A percentile compares a stretch with the other conserved stretches of the same genome.
Conservation (phyloP, 2,888 invertebrate genomes). For the Colostygia pectinataria region DNA sequence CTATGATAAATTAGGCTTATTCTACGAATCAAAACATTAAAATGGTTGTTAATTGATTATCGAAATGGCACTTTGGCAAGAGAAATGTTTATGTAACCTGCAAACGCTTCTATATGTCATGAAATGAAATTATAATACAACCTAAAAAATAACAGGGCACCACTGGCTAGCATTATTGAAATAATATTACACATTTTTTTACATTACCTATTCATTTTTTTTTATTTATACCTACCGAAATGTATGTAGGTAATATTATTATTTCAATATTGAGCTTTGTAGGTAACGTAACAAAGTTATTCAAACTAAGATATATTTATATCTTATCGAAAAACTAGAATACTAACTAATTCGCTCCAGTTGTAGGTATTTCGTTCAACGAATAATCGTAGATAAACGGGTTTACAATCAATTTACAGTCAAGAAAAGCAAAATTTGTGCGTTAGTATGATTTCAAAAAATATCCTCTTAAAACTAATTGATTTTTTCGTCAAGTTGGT, state of each 20-base stretch:
- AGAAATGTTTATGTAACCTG: too few species aligned
- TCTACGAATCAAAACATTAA: constrained; percentile 23
- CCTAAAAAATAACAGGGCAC: constrained; percentile 17
- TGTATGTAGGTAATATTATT: too few species aligned
- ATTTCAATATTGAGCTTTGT: too few species aligned
- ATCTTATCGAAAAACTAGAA: constrained; percentile 35
- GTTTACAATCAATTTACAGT: too few species aligned
- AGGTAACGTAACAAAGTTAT: constrained; percentile 15
- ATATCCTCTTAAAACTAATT: constrained; percentile 8
- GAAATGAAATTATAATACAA: constrained; percentile 18
- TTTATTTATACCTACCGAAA: too few species aligned
- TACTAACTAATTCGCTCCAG: too few species aligned
- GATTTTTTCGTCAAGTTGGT: constrained; percentile 12
- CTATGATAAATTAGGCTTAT: constrained; percentile 42
- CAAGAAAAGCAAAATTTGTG: constrained; percentile 27
- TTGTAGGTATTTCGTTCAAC: neutral
- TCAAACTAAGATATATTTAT: constrained; percentile 36
- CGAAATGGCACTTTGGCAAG: constrained; percentile 38
- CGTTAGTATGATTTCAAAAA: constrained; percentile 9
- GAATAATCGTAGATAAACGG: neutral
- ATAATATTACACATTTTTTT: too few species aligned
- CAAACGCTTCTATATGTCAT: constrained; percentile 6
- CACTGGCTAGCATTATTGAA: too few species aligned
- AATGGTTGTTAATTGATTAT: constrained; percentile 25
- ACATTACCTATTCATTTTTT: too few species aligned